Percentiles rank a stretch among this genome's conserved stretches.
These are phyloP conservation scores for Pseudolycoriella hygida DNA, from an alignment of 2,888 invertebrate species.

Conservation along the genomic window DNA sequence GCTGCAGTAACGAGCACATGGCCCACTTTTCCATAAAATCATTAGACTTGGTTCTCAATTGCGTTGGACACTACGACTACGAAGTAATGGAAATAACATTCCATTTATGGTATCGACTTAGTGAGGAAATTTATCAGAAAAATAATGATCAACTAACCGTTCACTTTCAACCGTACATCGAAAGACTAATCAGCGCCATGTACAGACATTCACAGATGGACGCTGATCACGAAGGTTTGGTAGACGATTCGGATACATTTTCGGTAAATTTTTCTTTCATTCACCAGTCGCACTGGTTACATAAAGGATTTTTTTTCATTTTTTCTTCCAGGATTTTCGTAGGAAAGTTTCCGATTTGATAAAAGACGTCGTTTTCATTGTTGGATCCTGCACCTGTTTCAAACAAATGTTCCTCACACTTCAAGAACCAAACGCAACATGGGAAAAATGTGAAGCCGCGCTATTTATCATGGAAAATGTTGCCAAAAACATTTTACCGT, in stretches of 20 bases:
- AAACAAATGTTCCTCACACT: conserved; percentile 74
- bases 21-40: conserved; percentile 66
- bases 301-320: too few relatives aligned
- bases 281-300: not conserved
- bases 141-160: conserved; percentile 65
- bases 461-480: conserved; percentile 90
- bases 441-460: conserved; percentile 89
- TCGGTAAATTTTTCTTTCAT: conserved; percentile 29
- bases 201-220: conserved; percentile 93
- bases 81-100: conserved; percentile 90
- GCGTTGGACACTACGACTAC: conserved; percentile 94
- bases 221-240: conserved; percentile 74
- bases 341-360: conserved; percentile 79
- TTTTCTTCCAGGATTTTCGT: conserved; percentile 58
- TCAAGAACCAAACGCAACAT: conserved; percentile 52
- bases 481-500: conserved; percentile 89
- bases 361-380: conserved; percentile 91
- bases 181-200: conserved; percentile 73
- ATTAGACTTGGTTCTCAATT: conserved; percentile 74
- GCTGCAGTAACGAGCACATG: conserved; percentile 36
- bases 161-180: conserved; percentile 77
- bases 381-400: conserved; percentile 83
- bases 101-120: conserved; percentile 89
- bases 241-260: conserved; percentile 73
- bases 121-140: conserved; percentile 82